Base-by-base conservation (phyloP, 2,888 invertebrate genomes). In the Selenia dentaria region DNA sequence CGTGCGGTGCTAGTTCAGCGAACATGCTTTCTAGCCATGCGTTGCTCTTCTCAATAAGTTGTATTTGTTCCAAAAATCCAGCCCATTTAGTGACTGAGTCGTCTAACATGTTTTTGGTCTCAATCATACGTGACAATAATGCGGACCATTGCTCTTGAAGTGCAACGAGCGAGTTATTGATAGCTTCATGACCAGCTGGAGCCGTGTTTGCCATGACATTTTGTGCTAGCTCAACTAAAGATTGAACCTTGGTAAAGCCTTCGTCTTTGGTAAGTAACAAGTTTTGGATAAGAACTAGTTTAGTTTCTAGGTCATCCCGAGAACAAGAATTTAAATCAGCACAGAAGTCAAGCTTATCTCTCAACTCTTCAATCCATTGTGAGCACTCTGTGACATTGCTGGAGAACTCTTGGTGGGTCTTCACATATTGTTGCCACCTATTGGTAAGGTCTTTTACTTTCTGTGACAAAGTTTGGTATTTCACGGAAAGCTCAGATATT, bases 71-170 rank as follows among this genome's bases (percentile, higher is more conserved):
- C 35, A 97, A 84, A 70, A 97, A 95, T 32, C 96, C 97, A 45
- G 97, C 94, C 97, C 97, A 98, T 84, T 96, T 96, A 14, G 96
- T 96, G 9, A 98, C 95, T 0, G 96, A 96, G 65, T 97, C 97
- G 72, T 97, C 97, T 8, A 98, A 83, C 61, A 95, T 93, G 1
- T 95, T 93, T 81, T 98, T 98, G 0, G 97, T 96, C 78, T 98
- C 97, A 31, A 97, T 94, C 94, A 98, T 97, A 74, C 95, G 95
- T 0, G 97, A 93, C 1, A 96, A 94, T 34, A 98, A 87, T 4
- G 93, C 93, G 14, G 97, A 97, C 98, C 98, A 98, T 64, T 96
- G 95, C 69, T 96, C 96, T 88, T 98, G 98, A 31, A 98, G 87
- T 45, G 94, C 93, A 0, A 95, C 93, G 3, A 98, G 84, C 2